A percentile compares a stretch with the other conserved stretches of the same genome.
These are phyloP conservation scores for Psittacus erithacus DNA, from an alignment of 2,113 vertebrate genomes.

Conservation along the genomic window DNA sequence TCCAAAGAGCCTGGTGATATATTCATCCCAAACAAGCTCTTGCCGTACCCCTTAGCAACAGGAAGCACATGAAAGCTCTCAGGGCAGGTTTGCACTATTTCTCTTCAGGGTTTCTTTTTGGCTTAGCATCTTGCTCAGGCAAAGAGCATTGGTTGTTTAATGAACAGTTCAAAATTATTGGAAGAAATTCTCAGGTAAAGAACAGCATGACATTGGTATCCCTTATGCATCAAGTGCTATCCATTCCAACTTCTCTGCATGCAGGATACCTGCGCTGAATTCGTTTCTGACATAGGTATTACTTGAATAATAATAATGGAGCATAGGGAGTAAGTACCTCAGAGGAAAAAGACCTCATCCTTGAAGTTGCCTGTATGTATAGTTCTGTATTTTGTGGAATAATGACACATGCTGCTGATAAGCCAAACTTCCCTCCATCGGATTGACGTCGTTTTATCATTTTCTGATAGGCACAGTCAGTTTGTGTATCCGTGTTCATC, in stretches of 20 bases:
- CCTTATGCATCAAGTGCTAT: neutral
- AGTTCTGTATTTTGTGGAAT: neutral
- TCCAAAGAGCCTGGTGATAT: neutral
- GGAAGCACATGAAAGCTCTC: neutral
- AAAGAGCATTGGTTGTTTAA: neutral
- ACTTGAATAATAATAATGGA: neutral
- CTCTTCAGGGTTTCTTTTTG: neutral
- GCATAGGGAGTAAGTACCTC: neutral
- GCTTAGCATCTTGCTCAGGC: neutral
- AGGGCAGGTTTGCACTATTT: neutral
- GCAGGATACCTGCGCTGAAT: neutral
- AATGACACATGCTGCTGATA: neutral
- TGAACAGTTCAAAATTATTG: neutral
- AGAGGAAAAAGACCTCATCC: neutral
- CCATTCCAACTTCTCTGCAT: neutral
- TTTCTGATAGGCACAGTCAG: neutral
- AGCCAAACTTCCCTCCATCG: neutral
- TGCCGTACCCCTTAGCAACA: accelerated
- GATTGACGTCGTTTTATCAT: neutral
- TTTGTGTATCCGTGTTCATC: neutral
- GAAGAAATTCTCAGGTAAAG: neutral
- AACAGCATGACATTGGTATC: neutral
- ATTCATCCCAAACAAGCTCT: neutral
- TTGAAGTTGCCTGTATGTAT: neutral
- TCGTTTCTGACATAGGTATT: neutral